Base-by-base conservation (phyloP, 2,888 invertebrate species). In the Podabrus alpinus region DNA sequence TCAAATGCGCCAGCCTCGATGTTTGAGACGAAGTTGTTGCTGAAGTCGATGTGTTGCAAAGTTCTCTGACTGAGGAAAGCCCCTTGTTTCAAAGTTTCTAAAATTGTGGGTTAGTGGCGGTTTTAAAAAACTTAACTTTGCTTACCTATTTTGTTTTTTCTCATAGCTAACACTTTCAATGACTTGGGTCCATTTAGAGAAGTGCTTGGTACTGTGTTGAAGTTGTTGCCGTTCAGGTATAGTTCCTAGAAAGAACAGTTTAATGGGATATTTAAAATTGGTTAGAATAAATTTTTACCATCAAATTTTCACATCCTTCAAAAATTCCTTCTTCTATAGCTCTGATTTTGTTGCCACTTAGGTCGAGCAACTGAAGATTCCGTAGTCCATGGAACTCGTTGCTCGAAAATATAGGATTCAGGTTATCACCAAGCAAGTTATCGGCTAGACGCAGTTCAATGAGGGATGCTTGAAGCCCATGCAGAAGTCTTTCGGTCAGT, bases 331-430 rank as follows among this genome's bases (percentile, higher is more conserved):
- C 95, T 83, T 97, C 96, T 71, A 97, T 89, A 0, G 94, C 94
- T 83, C 94, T 91, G 70, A 97, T 93, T 76, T 91, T 91, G 84
- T 97, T 97, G 9, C 93, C 93, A 70, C 94, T 93, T 62, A 97
- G 88, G 85, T 96, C 95, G 73, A 97, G 87, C 59, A 94, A 87
- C 83, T 92, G 91, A 71, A 97, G 88, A 75, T 92, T 91, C 3
- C 90, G 91, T 77, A 97, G 87, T 15, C 93, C 92, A 80, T 94
- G 94, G 77, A 97, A 92, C 86, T 96, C 96, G 25, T 93, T 92
- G 61, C 94, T 94, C 16, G 95, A 95, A 86, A 97, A 97, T 80
- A 97, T 95, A 0, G 97, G 97, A 87, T 96, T 97, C 24, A 97
- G 88, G 82, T 94, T 95, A 85, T 97, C 96, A 1, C 97, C 97